Conservation (phyloP, 2,113 vertebrate genomes). For the Nycticebus coucang region DNA sequence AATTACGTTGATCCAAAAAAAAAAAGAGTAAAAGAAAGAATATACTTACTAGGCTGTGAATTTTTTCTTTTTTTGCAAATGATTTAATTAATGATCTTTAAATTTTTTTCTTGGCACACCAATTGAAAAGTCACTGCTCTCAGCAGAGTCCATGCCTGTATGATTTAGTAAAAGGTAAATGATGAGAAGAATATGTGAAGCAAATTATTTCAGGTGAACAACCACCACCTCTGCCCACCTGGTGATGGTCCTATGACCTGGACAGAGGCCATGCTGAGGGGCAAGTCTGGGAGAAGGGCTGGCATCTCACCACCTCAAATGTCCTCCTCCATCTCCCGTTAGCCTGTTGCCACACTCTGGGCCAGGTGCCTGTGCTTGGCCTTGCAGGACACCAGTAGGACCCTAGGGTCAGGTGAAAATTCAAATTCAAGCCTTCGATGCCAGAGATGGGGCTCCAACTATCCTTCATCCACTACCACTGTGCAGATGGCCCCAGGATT, state of each 20-base stretch:
- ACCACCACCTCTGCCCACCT: neutral
- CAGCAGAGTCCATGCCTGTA: fast-evolving
- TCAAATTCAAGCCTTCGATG: neutral
- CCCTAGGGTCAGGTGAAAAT: neutral
- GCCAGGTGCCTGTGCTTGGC: neutral
- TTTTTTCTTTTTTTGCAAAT: no score
- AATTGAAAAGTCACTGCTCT: neutral
- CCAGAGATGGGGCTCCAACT: neutral
- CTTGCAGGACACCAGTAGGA: neutral
- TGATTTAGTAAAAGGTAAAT: neutral
- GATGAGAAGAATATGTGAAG: neutral
- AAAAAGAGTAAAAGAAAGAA: no score
- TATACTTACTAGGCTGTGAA: no score
- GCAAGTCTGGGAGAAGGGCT: neutral
- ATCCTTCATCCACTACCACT: fast-evolving
- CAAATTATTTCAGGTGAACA: neutral
- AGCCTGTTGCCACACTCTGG: neutral
- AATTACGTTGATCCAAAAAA: no score
- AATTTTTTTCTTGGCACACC: no score
- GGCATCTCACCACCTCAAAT: fast-evolving
- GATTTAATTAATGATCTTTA: no score
- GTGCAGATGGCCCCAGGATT: fast-evolving
- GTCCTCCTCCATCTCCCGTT: neutral
- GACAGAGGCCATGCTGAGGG: neutral
- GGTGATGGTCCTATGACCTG: neutral